phyloP scores from a whole-genome alignment of 92 coral and sea anemone genomes.

The Porites evermanni region DNA sequence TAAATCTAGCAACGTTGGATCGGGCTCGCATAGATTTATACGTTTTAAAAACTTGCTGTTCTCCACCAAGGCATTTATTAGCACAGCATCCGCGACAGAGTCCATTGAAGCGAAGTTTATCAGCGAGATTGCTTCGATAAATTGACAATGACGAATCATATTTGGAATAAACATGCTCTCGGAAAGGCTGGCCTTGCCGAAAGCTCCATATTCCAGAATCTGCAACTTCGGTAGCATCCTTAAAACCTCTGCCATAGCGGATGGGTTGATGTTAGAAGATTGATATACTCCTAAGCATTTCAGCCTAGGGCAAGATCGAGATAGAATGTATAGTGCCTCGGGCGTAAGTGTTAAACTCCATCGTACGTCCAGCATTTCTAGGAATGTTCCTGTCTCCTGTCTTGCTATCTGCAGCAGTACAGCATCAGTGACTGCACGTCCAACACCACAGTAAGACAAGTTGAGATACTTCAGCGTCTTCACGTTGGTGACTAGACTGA shows the following conservation, averaged over 20 bases:
- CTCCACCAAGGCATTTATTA: conserved; percentile 82
- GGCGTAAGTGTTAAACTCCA: conserved; percentile 98
- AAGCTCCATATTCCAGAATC: conserved; percentile 96
- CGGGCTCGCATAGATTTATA: conserved; percentile 97
- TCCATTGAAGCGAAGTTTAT: conserved; percentile 94
- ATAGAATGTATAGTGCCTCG: conserved; percentile 85
- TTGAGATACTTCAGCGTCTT: conserved; percentile 86
- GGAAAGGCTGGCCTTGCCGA: conserved; percentile 97
- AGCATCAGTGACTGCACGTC: conserved; percentile 97
- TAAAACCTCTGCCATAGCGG: conserved; percentile 96
- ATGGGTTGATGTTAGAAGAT: conserved; percentile 91
- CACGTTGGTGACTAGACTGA: conserved; percentile 83
- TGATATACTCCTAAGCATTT: conserved; percentile 97
- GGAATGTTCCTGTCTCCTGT: conserved; percentile 75
- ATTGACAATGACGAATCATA: conserved; percentile 87
- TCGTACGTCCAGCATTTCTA: conserved; percentile 97
- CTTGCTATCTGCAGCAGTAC: conserved; percentile 92
- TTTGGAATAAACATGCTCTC: conserved; percentile 96
- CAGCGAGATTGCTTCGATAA: conserved; percentile 81
- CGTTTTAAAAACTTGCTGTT: conserved; percentile 79
- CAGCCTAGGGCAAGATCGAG: conserved; percentile 80
- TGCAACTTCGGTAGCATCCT: conserved; percentile 87
- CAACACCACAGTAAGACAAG: conserved; percentile 96
- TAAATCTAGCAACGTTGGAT: conserved; percentile 85
- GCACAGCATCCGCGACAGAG: conserved; percentile 81